Percentiles rank a stretch among this genome's conserved stretches.
phyloP scores from a whole-genome alignment of 2,113 vertebrate genomes.

The Neogale vison region DNA sequence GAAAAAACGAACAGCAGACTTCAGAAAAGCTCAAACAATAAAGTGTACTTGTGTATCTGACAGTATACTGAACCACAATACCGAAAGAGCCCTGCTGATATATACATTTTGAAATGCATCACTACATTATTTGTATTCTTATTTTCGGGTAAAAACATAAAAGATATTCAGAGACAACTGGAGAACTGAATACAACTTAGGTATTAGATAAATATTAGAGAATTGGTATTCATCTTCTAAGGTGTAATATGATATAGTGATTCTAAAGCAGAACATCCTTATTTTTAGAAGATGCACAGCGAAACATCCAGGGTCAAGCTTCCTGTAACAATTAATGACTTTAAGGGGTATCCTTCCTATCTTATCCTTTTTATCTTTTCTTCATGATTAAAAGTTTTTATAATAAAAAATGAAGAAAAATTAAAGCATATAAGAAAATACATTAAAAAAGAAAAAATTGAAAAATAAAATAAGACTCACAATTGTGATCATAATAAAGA shows the following conservation, averaged over 20 bases:
- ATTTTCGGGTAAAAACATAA: not conserved
- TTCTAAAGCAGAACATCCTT: not conserved
- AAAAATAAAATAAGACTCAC: not conserved
- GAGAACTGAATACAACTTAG: not conserved
- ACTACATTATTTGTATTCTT: not conserved
- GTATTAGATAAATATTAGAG: not conserved
- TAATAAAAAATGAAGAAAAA: not conserved
- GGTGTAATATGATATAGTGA: not conserved
- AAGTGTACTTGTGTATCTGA: not conserved
- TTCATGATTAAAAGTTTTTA: not conserved
- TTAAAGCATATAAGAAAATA: not conserved
- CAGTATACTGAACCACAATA: not conserved
- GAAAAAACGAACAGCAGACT: not conserved
- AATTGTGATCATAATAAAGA: not conserved
- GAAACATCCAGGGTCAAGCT: not conserved
- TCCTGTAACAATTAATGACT: not conserved
- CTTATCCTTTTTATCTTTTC: not conserved
- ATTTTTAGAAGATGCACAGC: not conserved
- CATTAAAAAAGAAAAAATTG: not conserved
- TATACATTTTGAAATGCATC: not conserved
- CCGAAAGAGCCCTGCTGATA: not conserved
- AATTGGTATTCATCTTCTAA: not conserved
- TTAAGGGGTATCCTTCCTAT: not conserved
- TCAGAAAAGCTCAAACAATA: not conserved
- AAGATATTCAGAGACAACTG: not conserved